Base-by-base conservation (phyloP, 2,888 invertebrate genomes). In the Gari tellinella region DNA sequence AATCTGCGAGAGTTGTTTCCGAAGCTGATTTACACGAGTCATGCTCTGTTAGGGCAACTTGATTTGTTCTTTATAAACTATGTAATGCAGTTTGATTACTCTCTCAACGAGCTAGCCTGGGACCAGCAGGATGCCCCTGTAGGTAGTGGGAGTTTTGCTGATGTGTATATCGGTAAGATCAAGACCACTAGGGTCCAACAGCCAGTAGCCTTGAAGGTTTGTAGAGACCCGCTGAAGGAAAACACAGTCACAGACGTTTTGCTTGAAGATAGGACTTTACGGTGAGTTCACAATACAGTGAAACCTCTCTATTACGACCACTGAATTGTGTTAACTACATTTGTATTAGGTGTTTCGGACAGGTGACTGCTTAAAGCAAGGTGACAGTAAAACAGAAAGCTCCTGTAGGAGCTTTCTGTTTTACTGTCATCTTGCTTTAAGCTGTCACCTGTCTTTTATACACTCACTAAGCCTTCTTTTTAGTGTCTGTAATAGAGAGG, bases 111-210 rank as follows among this genome's bases (percentile, higher is more conserved):
- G 38, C 23, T 90, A 7, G 57, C 43, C 8, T 87, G 80, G 75
- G 80, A 84, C 52, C 66, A 74, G 7, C 41, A 48, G 1, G 78
- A 78, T 0, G 69, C 75, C 23, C 72, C 79, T 8, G 53, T 89
- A 1, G 87, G 89, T 12, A 82, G 80, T 15, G 89, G 89, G 10
- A 84, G 82, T 57, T 89, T 89, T 73, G 89, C 88, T 4, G 83
- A 84, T 55, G 88, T 89, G 1, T 88, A 78, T 60, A 72, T 74
- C 25, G 86, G 75, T 0, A 51, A 65, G 12, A 56, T 83, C 4
- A 65, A 66, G 41, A 8, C 53, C 21, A 51, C 63, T 0, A 55
- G 66, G 8, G 46, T 49, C n/a, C 48, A 51, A 14, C n/a, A 41
- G 5, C 61, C 64, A 2, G 85, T 85, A 12, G 88, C 88, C 7